Conservation (phyloP, 23 tunicate species). For the Halocynthia aurantium region DNA sequence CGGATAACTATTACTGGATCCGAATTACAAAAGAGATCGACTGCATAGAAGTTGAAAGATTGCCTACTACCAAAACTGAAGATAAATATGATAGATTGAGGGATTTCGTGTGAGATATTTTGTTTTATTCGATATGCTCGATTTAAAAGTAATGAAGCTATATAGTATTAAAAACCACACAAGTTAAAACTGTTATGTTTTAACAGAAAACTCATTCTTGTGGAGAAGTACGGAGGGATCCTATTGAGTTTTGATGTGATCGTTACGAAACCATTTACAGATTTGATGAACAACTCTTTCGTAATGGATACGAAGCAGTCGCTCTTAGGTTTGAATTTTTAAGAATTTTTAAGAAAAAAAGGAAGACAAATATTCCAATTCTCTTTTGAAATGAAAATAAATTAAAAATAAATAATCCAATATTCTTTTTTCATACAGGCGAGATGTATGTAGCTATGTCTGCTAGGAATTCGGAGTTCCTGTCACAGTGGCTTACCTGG, state of each 20-base stretch:
- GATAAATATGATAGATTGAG: too few species aligned
- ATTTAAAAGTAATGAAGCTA: too few species aligned
- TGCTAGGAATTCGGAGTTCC: not conserved
- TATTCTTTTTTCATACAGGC: not conserved
- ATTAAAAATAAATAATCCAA: too few species aligned
- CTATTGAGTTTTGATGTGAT: not conserved
- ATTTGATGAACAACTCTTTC: not conserved
- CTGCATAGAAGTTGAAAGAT: not conserved
- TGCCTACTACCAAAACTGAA: too few species aligned
- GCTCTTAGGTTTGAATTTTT: not conserved
- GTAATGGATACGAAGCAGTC: not conserved
- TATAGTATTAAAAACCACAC: too few species aligned
- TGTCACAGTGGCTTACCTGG: constrained; percentile 10
- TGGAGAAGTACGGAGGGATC: not conserved
- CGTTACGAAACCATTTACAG: not conserved
- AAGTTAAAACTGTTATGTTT: too few species aligned
- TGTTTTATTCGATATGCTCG: too few species aligned
- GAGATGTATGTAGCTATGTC: not conserved
- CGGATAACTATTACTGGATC: constrained; percentile 6
- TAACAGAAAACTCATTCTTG: too few species aligned
- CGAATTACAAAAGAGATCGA: not conserved
- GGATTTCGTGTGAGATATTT: too few species aligned
- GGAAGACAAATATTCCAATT: too few species aligned
- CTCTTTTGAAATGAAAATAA: too few species aligned
- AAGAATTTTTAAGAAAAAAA: not conserved